Conservation (phyloP, 2,888 invertebrate species). For the Mellilla xanthometata region DNA sequence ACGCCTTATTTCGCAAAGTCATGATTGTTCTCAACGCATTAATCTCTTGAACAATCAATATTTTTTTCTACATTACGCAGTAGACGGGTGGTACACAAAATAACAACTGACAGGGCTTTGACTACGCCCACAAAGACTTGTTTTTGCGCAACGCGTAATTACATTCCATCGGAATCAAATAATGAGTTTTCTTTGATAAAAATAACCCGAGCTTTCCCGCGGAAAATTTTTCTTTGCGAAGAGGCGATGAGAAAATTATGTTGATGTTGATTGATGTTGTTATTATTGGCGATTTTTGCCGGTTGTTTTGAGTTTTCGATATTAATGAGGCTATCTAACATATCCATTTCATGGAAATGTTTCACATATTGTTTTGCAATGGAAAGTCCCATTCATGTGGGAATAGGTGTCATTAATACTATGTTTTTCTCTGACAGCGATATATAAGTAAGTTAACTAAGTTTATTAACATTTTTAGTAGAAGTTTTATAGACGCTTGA, state of each 20-base stretch:
- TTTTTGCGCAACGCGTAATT: constrained; percentile 43
- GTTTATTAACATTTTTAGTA: too few species aligned
- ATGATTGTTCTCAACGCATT: constrained; percentile 5
- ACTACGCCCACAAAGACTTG: constrained; percentile 35
- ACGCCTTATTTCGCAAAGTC: neutral
- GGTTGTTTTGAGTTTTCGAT: constrained; percentile 20
- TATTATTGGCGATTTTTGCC: constrained; percentile 15
- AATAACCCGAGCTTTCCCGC: constrained; percentile 47
- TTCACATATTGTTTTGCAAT: neutral
- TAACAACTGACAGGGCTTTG: constrained; percentile 40
- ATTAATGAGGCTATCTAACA: constrained; percentile 2
- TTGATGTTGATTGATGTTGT: constrained; percentile 16
- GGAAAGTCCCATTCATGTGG: too few species aligned
- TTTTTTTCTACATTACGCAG: constrained; percentile 24
- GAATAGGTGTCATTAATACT: too few species aligned
- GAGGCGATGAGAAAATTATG: constrained; percentile 38
- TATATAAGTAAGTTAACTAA: too few species aligned
- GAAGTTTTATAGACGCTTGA: too few species aligned
- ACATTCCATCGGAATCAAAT: constrained; percentile 42
- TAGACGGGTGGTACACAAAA: constrained; percentile 17
- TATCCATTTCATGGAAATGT: too few species aligned
- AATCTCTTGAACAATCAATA: constrained; percentile 11
- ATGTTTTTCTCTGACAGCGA: too few species aligned
- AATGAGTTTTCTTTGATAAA: constrained; percentile 47
- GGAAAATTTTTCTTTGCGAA: constrained; percentile 40